Base-by-base conservation (phyloP, 2,797 vertebrate genomes). In the Linurgus olivaceus region DNA sequence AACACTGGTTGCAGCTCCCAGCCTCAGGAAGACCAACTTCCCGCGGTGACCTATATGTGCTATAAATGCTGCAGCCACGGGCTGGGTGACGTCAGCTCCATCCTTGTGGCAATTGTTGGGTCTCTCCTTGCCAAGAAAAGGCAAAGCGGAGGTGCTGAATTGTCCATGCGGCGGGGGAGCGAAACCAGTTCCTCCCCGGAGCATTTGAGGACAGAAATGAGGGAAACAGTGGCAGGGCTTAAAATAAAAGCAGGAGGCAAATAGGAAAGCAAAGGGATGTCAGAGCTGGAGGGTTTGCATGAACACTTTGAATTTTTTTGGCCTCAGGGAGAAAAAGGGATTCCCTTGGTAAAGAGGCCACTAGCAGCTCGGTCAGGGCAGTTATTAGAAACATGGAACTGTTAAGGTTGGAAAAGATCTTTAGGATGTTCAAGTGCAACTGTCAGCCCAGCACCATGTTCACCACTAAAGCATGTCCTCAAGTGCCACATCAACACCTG, bases 151-250 rank as follows among this genome's bases (percentile, higher is more conserved):
- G 94, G 88, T 95, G 93, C 90, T 78, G 94, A 93, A 94, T 71
- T 93, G 94, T 92, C 94, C 92, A 4, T 63, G 93, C 65, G 11
- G 90, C 20, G 12, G 76, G 90, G 94, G 33, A 94, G 92, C 76
- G 11, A 81, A 94, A 96, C 83, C 86, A 86, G 94, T 82, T 97
- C 92, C 92, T 95, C 88, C 86, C 88, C 4, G 31, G 96, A 92
- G 96, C 95, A 95, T 92, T 82, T 95, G 57, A 96, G 94, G 95
- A 95, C 96, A 96, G 81, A 94, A 95, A 86, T 0, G 90, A 93
- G 83, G 84, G 90, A 95, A 95, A 91, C 86, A 16, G 92, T 59
- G 71, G 86, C 90, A 90, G 55, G 54, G 83, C 90, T 96, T 87
- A 92, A 96, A 96, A 97, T 90, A 95, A 95, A 96, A 76, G 33